phyloP scores from a whole-genome alignment of 2,113 vertebrate species.

The Pituophis catenifer region DNA sequence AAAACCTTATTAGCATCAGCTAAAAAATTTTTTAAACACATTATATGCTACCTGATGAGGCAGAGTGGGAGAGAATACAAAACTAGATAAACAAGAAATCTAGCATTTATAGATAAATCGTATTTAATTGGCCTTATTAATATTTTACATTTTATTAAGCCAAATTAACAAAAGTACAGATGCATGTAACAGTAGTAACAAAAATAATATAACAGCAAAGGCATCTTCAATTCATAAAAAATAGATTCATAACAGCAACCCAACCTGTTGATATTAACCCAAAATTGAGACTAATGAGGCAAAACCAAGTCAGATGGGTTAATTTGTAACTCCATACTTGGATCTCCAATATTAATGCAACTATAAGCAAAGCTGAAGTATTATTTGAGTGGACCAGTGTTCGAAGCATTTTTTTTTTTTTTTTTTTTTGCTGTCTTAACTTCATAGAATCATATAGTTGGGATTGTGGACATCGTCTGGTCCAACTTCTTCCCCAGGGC shows the following conservation, averaged over 20 bases:
- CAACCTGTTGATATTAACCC: neutral
- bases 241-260: neutral
- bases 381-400: neutral
- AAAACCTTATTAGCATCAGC: constrained; percentile 50
- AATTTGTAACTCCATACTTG: neutral
- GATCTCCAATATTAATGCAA: neutral
- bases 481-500: neutral
- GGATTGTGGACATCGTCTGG: neutral
- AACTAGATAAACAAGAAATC: neutral
- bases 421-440: neutral
- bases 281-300: neutral
- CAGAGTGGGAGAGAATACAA: neutral
- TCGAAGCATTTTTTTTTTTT: neutral
- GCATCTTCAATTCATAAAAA: neutral
- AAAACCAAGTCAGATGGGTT: neutral
- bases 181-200: neutral
- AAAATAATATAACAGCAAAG: neutral
- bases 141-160: neutral
- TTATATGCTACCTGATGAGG: neutral
- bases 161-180: neutral
- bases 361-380: neutral
- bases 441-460: neutral
- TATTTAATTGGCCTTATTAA: too few relatives aligned
- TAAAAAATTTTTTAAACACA: constrained; percentile 28
- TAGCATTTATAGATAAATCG: too few relatives aligned